Evolutionary conservation across 2,113 vertebrate species (phyloP).

Genomic region (Siphamia tubifer): DNA sequence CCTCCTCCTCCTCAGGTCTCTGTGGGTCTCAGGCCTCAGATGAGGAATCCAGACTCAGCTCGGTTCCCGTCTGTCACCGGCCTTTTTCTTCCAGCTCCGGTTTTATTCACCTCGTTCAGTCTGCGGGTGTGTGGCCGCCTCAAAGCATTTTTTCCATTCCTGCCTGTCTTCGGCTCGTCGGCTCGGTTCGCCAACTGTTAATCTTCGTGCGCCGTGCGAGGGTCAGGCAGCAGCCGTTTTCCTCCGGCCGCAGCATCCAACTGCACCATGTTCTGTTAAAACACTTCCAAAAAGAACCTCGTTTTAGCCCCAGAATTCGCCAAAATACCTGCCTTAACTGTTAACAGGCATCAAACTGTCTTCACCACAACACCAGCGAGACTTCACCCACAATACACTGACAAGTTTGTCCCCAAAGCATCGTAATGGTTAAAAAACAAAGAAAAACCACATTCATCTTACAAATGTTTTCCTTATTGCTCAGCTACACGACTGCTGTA

Average conservation of each 20-base stretch:
- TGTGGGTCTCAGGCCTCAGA: conserved; percentile 8
- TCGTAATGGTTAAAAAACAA: too few species aligned
- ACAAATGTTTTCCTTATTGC: too few species aligned
- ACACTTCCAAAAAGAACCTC: conserved; percentile 31
- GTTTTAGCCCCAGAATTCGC: not conserved
- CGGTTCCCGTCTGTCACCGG: conserved; percentile 41
- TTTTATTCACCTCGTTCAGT: conserved; percentile 6
- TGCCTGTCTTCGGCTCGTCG: conserved; percentile 56
- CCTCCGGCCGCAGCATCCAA: conserved; percentile 3
- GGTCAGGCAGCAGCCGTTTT: conserved; percentile 48
- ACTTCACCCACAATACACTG: not conserved
- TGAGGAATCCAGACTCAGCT: conserved; percentile 63
- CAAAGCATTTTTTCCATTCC: conserved; percentile 64
- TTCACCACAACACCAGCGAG: not conserved
- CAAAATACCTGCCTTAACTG: conserved; percentile 3
- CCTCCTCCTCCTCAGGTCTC: too few species aligned
- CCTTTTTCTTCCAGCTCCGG: not conserved
- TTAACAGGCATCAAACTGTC: conserved; percentile 18
- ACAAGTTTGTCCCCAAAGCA: not conserved
- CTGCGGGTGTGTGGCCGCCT: conserved; percentile 50
- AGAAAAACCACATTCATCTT: too few species aligned
- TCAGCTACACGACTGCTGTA: too few species aligned
- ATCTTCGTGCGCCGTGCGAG: conserved; percentile 37
- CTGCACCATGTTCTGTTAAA: conserved; percentile 48
- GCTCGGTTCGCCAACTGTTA: conserved; percentile 45